These are phyloP conservation scores for Patella pellucida DNA, from an alignment of 2,888 invertebrate species.

Conservation along the genomic window DNA sequence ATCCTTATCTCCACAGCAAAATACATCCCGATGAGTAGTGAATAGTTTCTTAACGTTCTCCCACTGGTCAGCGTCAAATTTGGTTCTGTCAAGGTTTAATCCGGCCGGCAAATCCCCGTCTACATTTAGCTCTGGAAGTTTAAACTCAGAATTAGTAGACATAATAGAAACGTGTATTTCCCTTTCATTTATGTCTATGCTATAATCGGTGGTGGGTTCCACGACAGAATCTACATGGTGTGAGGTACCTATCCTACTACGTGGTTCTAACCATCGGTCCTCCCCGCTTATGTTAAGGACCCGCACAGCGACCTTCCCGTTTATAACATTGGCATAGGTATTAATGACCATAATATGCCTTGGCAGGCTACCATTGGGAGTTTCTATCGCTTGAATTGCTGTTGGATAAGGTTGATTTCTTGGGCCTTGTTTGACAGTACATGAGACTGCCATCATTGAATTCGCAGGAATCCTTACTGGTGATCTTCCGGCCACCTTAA, in stretches of 20 bases:
- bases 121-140: too few species aligned
- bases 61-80: background rate
- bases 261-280: too few species aligned
- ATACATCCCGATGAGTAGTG: background rate
- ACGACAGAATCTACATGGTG: too few species aligned
- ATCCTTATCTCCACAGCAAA: conserved; percentile 25
- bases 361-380: background rate
- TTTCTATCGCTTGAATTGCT: too few species aligned
- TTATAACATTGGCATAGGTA: background rate
- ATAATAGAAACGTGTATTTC: background rate
- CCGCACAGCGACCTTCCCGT: too few species aligned
- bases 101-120: background rate
- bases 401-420: too few species aligned
- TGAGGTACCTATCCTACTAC: too few species aligned
- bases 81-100: background rate
- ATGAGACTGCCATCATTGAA: background rate
- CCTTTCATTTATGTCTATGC: background rate
- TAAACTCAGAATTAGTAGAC: too few species aligned
- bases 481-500: background rate
- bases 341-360: background rate
- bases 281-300: too few species aligned
- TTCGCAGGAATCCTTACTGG: background rate
- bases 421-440: background rate
- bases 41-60: background rate
- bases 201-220: background rate